Evolutionary conservation across 2,888 invertebrate genomes (phyloP), one percentile per base, ranked within the genome.

Genomic region (Scrobipalpa atriplicella): DNA sequence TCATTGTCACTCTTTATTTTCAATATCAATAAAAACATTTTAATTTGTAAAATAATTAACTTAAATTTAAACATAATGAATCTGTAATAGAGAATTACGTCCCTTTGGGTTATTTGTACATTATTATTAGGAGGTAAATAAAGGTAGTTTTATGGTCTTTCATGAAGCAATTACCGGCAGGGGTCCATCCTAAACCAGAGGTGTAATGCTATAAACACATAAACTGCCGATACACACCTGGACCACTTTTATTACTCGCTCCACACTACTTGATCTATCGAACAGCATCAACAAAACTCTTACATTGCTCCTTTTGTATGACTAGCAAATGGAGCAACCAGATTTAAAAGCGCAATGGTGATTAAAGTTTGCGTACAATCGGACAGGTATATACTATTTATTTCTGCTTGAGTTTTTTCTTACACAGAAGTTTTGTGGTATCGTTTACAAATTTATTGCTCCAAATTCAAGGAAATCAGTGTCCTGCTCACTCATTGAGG

Each of bases 401-500:
- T 21, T 56, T 56, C 70, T 65, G 51, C 69, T 41, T 38, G 54
- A 36, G 9, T 73, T 80, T 81, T 82, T 84, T 78, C 76, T 78
- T 76, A 78, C 78, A 89, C 92, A 92, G 92, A 87, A 92, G 92
- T 92, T 88, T 84, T 87, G 88, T 86, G 89, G 89, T 85, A 86
- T 83, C 85, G 83, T 86, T 90, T 90, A 92, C 90, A 90, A 84
- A 86, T 91, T 92, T 90, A 91, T 85, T 85, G 82, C 78, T 76
- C 75, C 73, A 76, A 82, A 79, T 90, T 90, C 92, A 86, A 78
- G 74, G 90, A 92, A 92, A 73, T 77, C 78, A 78, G 80, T 81
- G 81, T 82, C 79, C 78, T 83, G 81, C 78, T 79, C 78, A 73
- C 82, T 86, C 86, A 85, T 88, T 87, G 83, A 86, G 82, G 82